phyloP scores from a whole-genome alignment of 2,113 vertebrate species.

The Phaetusa simplex region DNA sequence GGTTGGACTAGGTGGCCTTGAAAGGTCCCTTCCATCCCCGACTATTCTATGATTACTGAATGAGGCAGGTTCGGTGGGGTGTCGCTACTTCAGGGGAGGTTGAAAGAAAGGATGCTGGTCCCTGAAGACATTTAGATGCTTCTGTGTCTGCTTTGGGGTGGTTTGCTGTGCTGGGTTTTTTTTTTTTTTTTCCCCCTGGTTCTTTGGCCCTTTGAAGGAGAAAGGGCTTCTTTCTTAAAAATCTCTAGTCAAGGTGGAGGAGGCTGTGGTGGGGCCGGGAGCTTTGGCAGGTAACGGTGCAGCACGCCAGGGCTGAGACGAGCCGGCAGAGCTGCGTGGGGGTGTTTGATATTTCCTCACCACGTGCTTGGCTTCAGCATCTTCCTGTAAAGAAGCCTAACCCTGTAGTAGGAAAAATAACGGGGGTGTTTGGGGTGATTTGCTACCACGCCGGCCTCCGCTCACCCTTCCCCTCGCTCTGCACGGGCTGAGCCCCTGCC shows the following conservation, averaged over 20 bases:
- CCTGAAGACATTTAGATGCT: not conserved
- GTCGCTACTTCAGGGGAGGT: not conserved
- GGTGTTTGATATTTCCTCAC: not conserved
- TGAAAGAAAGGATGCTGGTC: not conserved
- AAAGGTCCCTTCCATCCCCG: not conserved
- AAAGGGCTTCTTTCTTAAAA: not conserved
- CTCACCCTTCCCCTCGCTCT: not conserved
- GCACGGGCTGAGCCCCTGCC: not conserved
- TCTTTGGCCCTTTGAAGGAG: not conserved
- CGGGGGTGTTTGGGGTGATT: not conserved
- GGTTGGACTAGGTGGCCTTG: not conserved
- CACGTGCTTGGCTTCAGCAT: not conserved
- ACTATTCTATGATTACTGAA: not conserved
- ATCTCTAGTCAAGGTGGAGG: not conserved
- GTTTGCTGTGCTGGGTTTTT: no score
- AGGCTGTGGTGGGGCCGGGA: not conserved
- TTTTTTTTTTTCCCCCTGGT: not conserved
- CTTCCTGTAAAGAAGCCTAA: not conserved
- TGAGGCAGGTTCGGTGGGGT: not conserved
- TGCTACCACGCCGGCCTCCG: not conserved
- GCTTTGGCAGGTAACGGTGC: not conserved
- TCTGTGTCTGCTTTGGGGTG: not conserved
- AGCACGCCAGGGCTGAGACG: not conserved
- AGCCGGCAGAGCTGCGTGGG: not conserved
- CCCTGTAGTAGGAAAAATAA: not conserved